A percentile compares a stretch with the other conserved stretches of the same genome.
Conservation (phyloP, 2,888 invertebrate genomes). For the Tipula lateralis region DNA sequence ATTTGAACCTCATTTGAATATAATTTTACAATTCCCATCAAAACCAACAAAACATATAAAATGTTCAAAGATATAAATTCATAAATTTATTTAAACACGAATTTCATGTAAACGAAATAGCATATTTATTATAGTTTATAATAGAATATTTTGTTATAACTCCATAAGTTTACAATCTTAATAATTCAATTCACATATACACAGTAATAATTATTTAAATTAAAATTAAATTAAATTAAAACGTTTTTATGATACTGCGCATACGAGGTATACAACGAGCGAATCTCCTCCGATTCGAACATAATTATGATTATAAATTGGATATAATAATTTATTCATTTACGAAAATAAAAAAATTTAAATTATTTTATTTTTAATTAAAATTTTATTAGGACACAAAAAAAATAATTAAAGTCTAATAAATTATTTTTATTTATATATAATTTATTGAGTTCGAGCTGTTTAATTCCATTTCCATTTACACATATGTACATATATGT, state of each 20-base stretch:
- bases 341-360: neutral
- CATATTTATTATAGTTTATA: neutral
- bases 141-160: neutral
- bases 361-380: neutral
- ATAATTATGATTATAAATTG: neutral
- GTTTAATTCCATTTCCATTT: no score
- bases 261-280: neutral
- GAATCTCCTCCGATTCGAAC: neutral
- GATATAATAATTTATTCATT: neutral
- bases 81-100: constrained; percentile 1
- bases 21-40: neutral
- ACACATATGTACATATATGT: neutral
- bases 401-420: neutral
- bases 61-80: neutral
- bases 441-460: neutral
- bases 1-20: neutral
- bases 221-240: neutral
- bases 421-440: neutral
- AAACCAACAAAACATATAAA: neutral
- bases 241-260: neutral
- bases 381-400: neutral
- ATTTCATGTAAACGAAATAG: neutral
- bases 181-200: constrained; percentile 2
- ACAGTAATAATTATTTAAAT: neutral
- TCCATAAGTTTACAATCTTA: neutral